These are phyloP conservation scores for Leptopilina boulardi DNA, from an alignment of 1,140 invertebrate species.

Conservation along the genomic window DNA sequence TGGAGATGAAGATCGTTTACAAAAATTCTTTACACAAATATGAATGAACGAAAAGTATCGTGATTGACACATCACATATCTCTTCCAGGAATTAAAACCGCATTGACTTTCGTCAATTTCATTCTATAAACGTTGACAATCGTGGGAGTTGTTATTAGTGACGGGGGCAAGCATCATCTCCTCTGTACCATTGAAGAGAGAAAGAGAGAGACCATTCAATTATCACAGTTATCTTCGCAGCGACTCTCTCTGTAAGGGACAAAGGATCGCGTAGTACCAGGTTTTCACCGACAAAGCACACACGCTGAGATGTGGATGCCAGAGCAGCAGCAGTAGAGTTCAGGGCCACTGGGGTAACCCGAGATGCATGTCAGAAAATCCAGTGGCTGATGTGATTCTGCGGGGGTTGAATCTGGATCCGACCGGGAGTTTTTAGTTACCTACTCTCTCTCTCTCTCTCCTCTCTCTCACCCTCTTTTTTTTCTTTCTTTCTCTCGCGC, in stretches of 20 bases:
- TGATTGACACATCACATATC: neutral
- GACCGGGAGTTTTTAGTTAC: constrained; percentile 61
- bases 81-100: neutral
- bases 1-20: too few species aligned
- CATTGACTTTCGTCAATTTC: constrained; percentile 9
- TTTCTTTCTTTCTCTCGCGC: neutral
- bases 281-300: constrained; percentile 51
- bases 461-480: constrained; percentile 38
- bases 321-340: constrained; percentile 60
- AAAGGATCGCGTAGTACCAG: constrained; percentile 48
- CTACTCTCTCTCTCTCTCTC: constrained; percentile 38
- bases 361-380: constrained; percentile 58
- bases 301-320: constrained; percentile 38
- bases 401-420: constrained; percentile 41
- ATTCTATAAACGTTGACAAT: constrained; percentile 40
- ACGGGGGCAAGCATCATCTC: constrained; percentile 43
- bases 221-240: constrained; percentile 54
- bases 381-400: constrained; percentile 48
- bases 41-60: neutral
- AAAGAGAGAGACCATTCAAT: constrained; percentile 54
- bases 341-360: constrained; percentile 58
- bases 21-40: neutral
- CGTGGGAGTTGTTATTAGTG: constrained; percentile 56
- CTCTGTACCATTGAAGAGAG: constrained; percentile 3
- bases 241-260: constrained; percentile 44